Evolutionary conservation across 2,797 vertebrate genomes (phyloP).

Genomic region (Onychomys leucogaster): DNA sequence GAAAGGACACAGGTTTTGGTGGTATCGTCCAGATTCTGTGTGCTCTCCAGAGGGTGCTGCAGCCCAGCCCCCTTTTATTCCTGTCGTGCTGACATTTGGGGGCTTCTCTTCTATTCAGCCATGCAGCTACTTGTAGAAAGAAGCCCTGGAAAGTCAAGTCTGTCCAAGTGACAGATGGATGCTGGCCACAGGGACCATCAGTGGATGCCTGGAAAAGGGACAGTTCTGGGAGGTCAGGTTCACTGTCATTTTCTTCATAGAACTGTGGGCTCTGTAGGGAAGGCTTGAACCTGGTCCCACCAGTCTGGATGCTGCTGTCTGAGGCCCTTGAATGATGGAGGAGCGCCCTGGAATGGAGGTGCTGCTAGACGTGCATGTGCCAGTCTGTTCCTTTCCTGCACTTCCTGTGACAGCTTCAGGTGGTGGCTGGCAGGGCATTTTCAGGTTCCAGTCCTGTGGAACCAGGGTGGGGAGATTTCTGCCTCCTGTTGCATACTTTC

Average conservation of each 20-base stretch:
- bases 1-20: rapidly evolving
- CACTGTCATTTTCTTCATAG: not conserved
- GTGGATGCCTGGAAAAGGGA: not conserved
- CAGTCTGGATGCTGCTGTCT: not conserved
- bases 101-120: rapidly evolving
- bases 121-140: rapidly evolving
- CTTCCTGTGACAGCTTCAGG: slow-evolving; percentile 21
- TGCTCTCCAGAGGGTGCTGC: rapidly evolving
- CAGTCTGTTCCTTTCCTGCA: not conserved
- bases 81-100: rapidly evolving
- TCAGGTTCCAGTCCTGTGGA: slow-evolving; percentile 66
- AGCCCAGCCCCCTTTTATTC: rapidly evolving
- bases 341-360: rapidly evolving
- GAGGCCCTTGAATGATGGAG: not conserved
- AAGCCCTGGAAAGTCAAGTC: no score
- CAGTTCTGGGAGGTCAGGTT: not conserved
- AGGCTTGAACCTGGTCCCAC: no score
- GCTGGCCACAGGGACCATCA: no score
- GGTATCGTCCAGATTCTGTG: not conserved
- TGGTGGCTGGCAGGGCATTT: slow-evolving; percentile 72
- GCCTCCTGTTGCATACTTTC: slow-evolving; percentile 17
- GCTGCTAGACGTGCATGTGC: not conserved
- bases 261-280: not conserved
- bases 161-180: not conserved
- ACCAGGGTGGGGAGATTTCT: slow-evolving; percentile 59